Percentiles rank a stretch among this genome's conserved stretches.
phyloP scores from a whole-genome alignment of 2,888 invertebrate genomes.

The Amphipyra berbera region DNA sequence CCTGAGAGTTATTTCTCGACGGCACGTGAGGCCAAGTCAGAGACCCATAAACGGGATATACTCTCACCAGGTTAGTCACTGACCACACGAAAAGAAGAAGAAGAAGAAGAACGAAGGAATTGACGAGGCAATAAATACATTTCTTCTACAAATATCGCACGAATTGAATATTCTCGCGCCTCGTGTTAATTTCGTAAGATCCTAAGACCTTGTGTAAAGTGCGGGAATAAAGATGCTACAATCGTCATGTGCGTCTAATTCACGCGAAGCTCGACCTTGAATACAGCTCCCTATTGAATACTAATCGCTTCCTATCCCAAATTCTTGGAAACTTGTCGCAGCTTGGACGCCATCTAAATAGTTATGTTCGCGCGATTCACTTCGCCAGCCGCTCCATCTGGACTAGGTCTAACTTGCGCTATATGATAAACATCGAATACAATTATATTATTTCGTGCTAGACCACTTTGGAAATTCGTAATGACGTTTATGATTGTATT shows the following conservation, averaged over 20 bases:
- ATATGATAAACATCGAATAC: constrained; percentile 17
- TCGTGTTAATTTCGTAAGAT: constrained; percentile 19
- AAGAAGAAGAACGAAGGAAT: no score
- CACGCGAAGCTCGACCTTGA: constrained; percentile 30
- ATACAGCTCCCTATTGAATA: constrained; percentile 22
- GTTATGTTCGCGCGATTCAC: constrained; percentile 3
- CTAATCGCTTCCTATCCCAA: constrained; percentile 21
- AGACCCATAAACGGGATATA: no score
- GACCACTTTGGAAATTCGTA: constrained; percentile 38
- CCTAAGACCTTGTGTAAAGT: constrained; percentile 6
- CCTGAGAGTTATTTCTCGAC: no score
- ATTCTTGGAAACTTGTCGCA: constrained; percentile 33
- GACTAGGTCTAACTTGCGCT: not conserved
- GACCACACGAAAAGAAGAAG: no score
- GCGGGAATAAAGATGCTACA: constrained; percentile 13
- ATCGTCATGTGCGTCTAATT: constrained; percentile 19
- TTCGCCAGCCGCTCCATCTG: constrained; percentile 9
- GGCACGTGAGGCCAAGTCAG: no score
- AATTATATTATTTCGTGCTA: constrained; percentile 39
- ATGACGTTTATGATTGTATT: constrained; percentile 42
- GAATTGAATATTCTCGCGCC: constrained; percentile 17
- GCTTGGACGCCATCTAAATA: constrained; percentile 3
- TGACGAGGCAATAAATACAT: constrained; percentile 2
- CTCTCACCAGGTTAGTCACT: no score
- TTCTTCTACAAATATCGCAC: constrained; percentile 4